Base-by-base conservation (phyloP, 1,140 invertebrate species). In the Chironomus striatipennis region DNA sequence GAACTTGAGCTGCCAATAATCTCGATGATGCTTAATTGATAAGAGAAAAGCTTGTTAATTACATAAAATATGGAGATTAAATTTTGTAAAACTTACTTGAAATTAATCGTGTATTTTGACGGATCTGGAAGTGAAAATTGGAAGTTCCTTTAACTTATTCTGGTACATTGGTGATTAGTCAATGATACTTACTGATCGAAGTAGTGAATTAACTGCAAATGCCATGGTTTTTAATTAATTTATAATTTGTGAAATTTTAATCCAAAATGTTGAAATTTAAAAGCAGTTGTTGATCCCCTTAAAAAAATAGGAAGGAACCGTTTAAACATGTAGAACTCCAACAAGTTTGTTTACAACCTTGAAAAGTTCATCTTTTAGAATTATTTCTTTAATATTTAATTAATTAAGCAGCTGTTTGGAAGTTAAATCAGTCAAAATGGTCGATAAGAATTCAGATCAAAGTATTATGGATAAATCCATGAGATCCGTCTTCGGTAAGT, bases 401-500 rank as follows among this genome's bases (percentile, higher is more conserved):
- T 18, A 70, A 70, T 21, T 2, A 70, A 20, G 7, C 47, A 57
- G n/a, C 2, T 12, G 1, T 12, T 2, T 57, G n/a, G 47, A 57
- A 10, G n/a, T 57, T 57, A 12, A 57, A 57, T 57, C n/a, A 18
- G 1, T 20, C 77, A 83, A 81, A 79, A 87, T 87, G 86, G 76
- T 76, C 10, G 86, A 87, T 80, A 88, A 88, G 80, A 87, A 84
- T 77, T 85, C 87, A 81, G 91, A 93, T 79, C 90, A 92, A 78
- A 91, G 90, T 82, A 90, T 93, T 74, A 93, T 95, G 89, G 93
- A 95, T 83, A 95, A 94, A 81, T 94, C 93, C 81, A 93, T 94
- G 91, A 85, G 93, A 83, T 94, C 92, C 76, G 93, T 95, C 15
- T 95, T 94, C 78, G 91, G 91, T 93, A 85, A 86, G 83, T 80